Conservation (phyloP, 2,888 invertebrate species). For the Pherbina coryleti region DNA sequence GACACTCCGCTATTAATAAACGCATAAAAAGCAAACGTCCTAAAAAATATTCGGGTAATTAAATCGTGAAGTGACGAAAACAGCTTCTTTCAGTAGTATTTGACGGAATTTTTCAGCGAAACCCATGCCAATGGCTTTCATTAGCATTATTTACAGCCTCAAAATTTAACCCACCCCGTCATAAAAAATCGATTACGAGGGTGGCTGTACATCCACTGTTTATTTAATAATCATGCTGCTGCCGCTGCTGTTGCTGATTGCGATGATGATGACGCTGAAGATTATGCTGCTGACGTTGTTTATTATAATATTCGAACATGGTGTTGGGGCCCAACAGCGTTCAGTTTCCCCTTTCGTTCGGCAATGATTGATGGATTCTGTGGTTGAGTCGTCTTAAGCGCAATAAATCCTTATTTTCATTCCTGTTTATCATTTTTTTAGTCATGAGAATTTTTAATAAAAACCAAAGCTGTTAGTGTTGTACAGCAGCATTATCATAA, state of each 20-base stretch:
- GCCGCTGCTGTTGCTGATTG: slow-evolving; percentile 5
- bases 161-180: background rate
- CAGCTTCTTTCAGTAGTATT: background rate
- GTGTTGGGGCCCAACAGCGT: slow-evolving; percentile 32
- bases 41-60: slow-evolving; percentile 4
- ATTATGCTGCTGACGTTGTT: slow-evolving; percentile 50
- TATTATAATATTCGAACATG: slow-evolving; percentile 48
- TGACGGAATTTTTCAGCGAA: background rate
- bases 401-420: slow-evolving; percentile 52
- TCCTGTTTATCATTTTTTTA: slow-evolving; percentile 49
- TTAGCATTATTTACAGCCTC: slow-evolving; percentile 7
- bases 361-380: slow-evolving; percentile 41
- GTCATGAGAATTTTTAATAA: slow-evolving; percentile 46
- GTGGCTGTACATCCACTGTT: slow-evolving; percentile 27
- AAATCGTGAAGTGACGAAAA: slow-evolving; percentile 16
- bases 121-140: background rate
- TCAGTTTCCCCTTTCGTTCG: slow-evolving; percentile 33
- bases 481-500: background rate
- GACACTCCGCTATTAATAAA: slow-evolving; percentile 15
- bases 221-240: slow-evolving; percentile 47
- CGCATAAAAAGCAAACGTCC: background rate
- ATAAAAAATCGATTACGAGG: slow-evolving; percentile 52
- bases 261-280: slow-evolving; percentile 38
- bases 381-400: slow-evolving; percentile 49
- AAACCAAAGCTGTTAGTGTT: slow-evolving; percentile 25